These are phyloP conservation scores for Phrynocephalus versicolor DNA, from an alignment of 2,113 vertebrate species.

Conservation along the genomic window DNA sequence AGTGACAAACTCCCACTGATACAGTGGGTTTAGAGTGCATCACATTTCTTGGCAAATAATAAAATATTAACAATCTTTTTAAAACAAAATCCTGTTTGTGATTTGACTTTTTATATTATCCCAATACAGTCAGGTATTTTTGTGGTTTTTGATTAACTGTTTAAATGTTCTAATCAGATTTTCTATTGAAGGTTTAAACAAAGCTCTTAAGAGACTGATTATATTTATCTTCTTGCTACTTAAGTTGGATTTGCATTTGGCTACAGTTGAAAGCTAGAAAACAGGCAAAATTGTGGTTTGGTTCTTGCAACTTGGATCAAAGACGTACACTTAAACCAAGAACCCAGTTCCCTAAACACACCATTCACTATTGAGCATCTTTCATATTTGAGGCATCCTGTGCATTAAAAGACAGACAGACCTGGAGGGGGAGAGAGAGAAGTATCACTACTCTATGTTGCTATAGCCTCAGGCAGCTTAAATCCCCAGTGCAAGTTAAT, in stretches of 20 bases:
- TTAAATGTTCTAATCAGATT: background rate
- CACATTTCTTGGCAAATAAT: background rate
- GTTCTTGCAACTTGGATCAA: background rate
- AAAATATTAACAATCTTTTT: no score
- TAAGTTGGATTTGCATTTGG: background rate
- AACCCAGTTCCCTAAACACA: background rate
- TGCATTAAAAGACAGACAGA: constrained; percentile 29
- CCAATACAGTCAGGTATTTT: background rate
- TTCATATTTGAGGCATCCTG: constrained; percentile 47
- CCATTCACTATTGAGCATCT: background rate
- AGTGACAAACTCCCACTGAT: background rate
- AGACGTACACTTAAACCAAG: background rate
- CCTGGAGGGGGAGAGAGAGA: background rate
- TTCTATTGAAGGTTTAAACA: background rate
- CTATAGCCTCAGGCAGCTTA: constrained; percentile 68
- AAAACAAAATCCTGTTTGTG: background rate
- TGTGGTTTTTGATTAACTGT: background rate
- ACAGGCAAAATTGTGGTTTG: background rate
- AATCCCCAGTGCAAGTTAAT: constrained; percentile 69
- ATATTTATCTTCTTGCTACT: background rate
- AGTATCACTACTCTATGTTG: constrained; percentile 55
- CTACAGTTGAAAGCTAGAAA: background rate
- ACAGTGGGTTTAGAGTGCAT: background rate
- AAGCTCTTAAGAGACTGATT: background rate
- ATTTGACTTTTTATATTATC: background rate